Evolutionary conservation across 2,888 invertebrate genomes (phyloP), one percentile per base, ranked within the genome.

Genomic region (Ophion obscuratus): DNA sequence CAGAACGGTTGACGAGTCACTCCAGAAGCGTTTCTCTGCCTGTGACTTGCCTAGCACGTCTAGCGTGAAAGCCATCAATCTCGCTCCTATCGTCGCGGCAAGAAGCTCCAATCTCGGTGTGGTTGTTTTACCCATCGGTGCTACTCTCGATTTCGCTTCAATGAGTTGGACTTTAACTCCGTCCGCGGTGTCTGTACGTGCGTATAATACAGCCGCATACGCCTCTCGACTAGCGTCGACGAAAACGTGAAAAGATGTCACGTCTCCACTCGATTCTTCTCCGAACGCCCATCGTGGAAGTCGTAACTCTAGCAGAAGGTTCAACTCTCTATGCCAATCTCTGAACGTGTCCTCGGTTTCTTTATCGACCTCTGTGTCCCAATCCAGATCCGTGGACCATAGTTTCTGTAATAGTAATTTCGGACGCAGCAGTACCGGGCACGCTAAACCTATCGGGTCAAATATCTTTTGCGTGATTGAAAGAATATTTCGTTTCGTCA

Each of bases 51-150:
- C 81, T 9, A 91, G 62, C n/a, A 73, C 77, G 31, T 83, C 81
- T 17, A 84, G 31, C 1, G 89, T 78, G 10, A 40, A 74, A 1
- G 67, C 61, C 27, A 76, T 80, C 20, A 91, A 70, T 76, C 91
- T 74, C 0, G 88, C 88, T 27, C 88, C 90, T 31, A 92, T 90
- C 11, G 88, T 78, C 11, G 90, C 89, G 10, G 88, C 91, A 53
- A 92, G 68, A 59, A 92, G 81, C 84, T 93, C 91, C n/a, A 93
- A 79, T 24, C 92, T 79, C 3, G 91, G 91, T 68, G 92, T 92
- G 0, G 89, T 91, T 24, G 87, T 77, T 64, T 85, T 87, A 67
- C 89, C 88, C 5, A 88, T 31, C 0, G 91, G 90, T 31, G 91
- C 88, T 20, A 92, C 88, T 86, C 92, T 88, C 20, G 90, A 20